phyloP scores from a whole-genome alignment of 2,888 invertebrate genomes.

The Perizoma flavofasciatum region DNA sequence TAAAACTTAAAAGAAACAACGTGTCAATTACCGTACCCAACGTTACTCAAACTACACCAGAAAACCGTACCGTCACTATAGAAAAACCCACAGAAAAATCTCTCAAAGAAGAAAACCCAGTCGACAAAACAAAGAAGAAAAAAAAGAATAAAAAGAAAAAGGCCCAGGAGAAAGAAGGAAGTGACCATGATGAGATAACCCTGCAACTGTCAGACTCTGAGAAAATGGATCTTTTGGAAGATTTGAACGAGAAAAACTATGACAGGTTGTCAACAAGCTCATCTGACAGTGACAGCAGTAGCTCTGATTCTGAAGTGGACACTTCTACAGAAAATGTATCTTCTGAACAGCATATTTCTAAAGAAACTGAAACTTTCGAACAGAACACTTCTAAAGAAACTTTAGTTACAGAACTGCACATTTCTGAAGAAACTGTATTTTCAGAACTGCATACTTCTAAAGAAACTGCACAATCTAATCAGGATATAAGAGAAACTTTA shows the following conservation, averaged over 20 bases:
- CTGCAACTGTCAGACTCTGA: constrained; percentile 76
- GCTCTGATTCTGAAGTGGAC: constrained; percentile 45
- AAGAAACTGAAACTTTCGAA: too few relatives aligned
- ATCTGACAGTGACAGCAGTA: constrained; percentile 41
- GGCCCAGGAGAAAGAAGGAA: constrained; percentile 54
- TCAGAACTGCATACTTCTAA: too few relatives aligned
- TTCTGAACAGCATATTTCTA: too few relatives aligned
- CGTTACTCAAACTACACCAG: constrained; percentile 1
- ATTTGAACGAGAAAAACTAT: constrained; percentile 65
- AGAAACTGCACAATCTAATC: background rate
- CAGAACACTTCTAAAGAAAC: too few relatives aligned
- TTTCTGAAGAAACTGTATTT: too few relatives aligned
- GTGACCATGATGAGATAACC: constrained; percentile 76
- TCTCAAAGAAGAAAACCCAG: constrained; percentile 2
- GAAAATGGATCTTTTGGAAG: constrained; percentile 77
- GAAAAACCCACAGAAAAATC: constrained; percentile 11
- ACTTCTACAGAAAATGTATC: constrained; percentile 1
- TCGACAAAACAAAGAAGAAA: constrained; percentile 42
- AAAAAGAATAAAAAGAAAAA: constrained; percentile 59
- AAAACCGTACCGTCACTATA: constrained; percentile 11
- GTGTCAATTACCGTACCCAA: constrained; percentile 30
- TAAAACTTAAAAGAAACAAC: constrained; percentile 70
- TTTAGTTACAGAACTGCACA: too few relatives aligned
- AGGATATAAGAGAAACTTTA: background rate
- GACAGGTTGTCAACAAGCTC: constrained; percentile 47